A percentile compares a stretch with the other conserved stretches of the same genome.
phyloP scores from a whole-genome alignment of 2,888 invertebrate genomes.

The Unio pictorum region DNA sequence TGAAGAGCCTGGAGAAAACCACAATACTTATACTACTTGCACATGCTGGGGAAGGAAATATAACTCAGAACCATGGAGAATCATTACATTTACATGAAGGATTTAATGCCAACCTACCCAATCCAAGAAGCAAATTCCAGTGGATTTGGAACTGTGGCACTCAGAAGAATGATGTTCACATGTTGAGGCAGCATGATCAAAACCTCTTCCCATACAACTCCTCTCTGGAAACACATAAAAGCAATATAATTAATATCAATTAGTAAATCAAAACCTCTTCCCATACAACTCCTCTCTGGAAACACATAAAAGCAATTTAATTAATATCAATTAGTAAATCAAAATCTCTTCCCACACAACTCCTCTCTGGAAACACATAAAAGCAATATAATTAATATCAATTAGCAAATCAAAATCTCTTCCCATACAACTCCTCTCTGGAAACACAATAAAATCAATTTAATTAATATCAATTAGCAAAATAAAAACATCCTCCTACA shows the following conservation, averaged over 20 bases:
- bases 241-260: background rate
- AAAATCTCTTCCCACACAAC: slow-evolving; percentile 99
- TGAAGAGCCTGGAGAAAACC: no score
- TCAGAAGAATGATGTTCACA: slow-evolving; percentile 96
- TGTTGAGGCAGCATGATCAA: slow-evolving; percentile 94
- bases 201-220: slow-evolving; percentile 99
- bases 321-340: slow-evolving; percentile 73
- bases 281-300: slow-evolving; percentile 96
- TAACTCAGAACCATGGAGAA: no score
- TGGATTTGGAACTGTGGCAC: slow-evolving; percentile 98
- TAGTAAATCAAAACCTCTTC: slow-evolving; percentile 91
- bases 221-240: slow-evolving; percentile 77
- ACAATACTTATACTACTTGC: no score
- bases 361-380: slow-evolving; percentile 79
- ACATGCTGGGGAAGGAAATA: no score
- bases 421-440: no score
- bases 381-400: background rate
- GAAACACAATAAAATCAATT: no score
- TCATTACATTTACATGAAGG: background rate
- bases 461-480: no score
- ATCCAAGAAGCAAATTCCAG: slow-evolving; percentile 88
- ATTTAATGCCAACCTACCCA: slow-evolving; percentile 69
- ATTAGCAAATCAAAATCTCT: no score
- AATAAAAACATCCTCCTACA: no score
- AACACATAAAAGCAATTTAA: slow-evolving; percentile 5